Percentiles rank a stretch among this genome's conserved stretches.
Evolutionary conservation across 2,113 vertebrate species (phyloP).

Genomic region (Alces alces): DNA sequence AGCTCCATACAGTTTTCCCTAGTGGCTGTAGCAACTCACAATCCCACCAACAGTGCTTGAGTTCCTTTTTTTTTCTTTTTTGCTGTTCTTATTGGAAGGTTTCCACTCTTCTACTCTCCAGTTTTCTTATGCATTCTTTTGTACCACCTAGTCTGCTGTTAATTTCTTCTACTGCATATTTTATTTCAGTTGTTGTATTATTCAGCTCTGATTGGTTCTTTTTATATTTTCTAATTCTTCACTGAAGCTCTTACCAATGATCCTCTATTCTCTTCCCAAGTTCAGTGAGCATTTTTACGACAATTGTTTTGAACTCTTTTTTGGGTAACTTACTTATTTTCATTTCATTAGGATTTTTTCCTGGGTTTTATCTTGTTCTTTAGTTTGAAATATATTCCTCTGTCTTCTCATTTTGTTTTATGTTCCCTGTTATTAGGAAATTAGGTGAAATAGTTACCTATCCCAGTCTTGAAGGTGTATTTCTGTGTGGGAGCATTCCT

Average conservation of each 20-base stretch:
- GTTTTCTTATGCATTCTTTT: neutral
- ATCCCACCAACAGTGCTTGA: neutral
- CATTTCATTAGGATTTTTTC: neutral
- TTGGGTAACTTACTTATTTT: neutral
- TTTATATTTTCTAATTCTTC: neutral
- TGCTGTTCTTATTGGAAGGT: neutral
- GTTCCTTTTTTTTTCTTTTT: neutral
- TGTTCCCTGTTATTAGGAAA: neutral
- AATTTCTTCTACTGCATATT: neutral
- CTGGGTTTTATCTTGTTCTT: neutral
- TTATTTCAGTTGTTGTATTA: neutral
- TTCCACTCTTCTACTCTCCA: neutral
- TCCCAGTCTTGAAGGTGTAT: neutral
- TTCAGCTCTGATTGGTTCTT: neutral
- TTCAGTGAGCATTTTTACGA: neutral
- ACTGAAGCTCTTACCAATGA: neutral
- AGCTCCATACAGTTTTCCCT: neutral
- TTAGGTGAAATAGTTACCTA: neutral
- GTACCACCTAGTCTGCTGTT: neutral
- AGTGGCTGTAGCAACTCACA: neutral
- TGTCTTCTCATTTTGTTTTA: neutral
- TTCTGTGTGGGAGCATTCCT: neutral
- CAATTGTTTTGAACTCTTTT: neutral
- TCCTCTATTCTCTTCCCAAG: neutral
- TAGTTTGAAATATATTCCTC: neutral